Evolutionary conservation across 2,888 invertebrate species (phyloP).

Genomic region (Eristalis tenax): DNA sequence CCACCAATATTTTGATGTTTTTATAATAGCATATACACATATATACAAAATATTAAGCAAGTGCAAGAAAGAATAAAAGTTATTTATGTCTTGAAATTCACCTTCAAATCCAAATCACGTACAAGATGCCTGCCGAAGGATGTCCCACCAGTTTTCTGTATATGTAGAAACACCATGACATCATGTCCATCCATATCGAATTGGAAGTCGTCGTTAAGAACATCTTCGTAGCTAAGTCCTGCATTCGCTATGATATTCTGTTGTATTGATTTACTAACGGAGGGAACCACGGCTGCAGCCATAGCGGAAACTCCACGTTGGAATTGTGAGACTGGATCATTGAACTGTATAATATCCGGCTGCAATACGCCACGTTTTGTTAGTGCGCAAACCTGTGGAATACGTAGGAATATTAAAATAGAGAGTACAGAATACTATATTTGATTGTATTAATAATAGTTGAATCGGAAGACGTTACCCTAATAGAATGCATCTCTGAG

Average conservation of each 20-base stretch:
- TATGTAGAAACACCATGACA: slow-evolving; percentile 98
- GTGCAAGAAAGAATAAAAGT: too few species aligned
- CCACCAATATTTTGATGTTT: too few species aligned
- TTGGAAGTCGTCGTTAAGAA: slow-evolving; percentile 92
- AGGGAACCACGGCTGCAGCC: slow-evolving; percentile 71
- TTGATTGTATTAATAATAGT: too few species aligned
- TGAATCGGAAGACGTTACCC: too few species aligned
- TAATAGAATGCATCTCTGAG: too few species aligned
- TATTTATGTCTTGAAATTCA: slow-evolving; percentile 73
- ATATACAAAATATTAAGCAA: too few species aligned
- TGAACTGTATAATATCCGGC: slow-evolving; percentile 81
- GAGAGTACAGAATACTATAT: not conserved
- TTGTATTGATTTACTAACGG: slow-evolving; percentile 76
- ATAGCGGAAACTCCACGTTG: slow-evolving; percentile 70
- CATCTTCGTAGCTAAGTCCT: slow-evolving; percentile 91
- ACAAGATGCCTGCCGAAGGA: slow-evolving; percentile 98
- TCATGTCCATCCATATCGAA: slow-evolving; percentile 96
- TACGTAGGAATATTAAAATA: slow-evolving; percentile 12
- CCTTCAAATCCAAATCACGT: slow-evolving; percentile 92
- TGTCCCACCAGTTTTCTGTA: slow-evolving; percentile 99
- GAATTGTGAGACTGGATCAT: slow-evolving; percentile 76
- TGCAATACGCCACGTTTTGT: slow-evolving; percentile 85
- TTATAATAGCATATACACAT: too few species aligned
- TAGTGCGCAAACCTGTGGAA: slow-evolving; percentile 86
- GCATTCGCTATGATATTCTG: slow-evolving; percentile 81